These are phyloP conservation scores for Campylorhamphus procurvoides DNA, from an alignment of 2,113 vertebrate species.

Conservation along the genomic window DNA sequence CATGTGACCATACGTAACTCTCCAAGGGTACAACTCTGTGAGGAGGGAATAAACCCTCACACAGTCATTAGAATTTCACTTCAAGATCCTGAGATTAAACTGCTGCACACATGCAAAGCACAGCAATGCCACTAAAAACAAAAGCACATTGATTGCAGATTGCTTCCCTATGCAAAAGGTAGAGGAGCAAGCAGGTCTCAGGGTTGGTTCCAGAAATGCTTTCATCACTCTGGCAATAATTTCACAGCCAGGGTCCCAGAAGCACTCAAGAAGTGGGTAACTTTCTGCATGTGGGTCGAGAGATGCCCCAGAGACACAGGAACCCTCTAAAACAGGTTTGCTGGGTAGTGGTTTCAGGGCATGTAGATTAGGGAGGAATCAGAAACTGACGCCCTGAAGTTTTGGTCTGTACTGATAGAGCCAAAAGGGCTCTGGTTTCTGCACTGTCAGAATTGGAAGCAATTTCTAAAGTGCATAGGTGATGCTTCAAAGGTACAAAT, in stretches of 20 bases:
- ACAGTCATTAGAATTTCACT: background rate
- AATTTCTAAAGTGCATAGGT: background rate
- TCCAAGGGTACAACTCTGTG: background rate
- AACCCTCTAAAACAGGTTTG: background rate
- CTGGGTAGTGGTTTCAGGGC: background rate
- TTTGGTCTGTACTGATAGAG: background rate
- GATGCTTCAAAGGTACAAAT: background rate
- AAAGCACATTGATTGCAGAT: accelerated
- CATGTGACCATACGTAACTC: background rate
- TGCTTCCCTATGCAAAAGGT: background rate
- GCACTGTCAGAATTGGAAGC: background rate
- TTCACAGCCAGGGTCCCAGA: background rate
- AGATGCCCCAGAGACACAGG: background rate
- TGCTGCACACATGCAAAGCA: background rate
- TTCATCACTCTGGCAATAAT: background rate
- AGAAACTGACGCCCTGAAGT: background rate
- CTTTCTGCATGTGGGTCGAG: accelerated
- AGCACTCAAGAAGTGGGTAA: background rate
- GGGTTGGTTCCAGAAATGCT: background rate
- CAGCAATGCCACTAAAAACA: background rate
- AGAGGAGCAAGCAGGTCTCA: background rate
- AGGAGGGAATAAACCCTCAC: background rate
- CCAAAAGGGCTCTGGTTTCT: background rate
- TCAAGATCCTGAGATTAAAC: background rate
- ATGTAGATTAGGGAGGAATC: background rate